Evolutionary conservation across 2,797 vertebrate genomes (phyloP).

Genomic region (Tadarida brasiliensis): DNA sequence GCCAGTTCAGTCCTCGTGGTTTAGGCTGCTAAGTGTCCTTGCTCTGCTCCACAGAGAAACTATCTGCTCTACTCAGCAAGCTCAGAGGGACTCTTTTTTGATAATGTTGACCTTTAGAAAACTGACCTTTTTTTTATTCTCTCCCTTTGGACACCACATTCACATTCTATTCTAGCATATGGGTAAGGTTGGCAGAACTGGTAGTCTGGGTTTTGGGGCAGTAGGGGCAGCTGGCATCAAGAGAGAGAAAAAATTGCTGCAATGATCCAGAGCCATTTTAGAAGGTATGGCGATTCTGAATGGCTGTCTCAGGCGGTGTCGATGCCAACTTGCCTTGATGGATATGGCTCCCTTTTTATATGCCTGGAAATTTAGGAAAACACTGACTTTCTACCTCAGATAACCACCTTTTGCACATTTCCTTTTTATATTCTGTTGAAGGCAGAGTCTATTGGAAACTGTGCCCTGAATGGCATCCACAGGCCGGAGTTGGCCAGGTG

Average conservation of each 20-base stretch:
- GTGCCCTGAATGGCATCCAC: background rate
- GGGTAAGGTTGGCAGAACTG: background rate
- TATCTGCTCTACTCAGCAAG: background rate
- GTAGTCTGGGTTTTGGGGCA: background rate
- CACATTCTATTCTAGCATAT: background rate
- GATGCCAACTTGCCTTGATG: background rate
- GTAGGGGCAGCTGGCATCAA: background rate
- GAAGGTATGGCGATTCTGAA: background rate
- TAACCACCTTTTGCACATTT: background rate
- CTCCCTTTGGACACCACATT: background rate
- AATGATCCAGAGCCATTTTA: background rate
- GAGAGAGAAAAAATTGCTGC: background rate
- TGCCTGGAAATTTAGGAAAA: slow-evolving; percentile 13
- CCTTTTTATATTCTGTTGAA: background rate
- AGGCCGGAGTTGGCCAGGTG: background rate
- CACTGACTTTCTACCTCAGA: background rate
- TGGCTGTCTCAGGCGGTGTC: background rate
- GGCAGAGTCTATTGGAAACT: background rate
- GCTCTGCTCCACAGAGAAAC: background rate
- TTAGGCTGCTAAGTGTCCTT: background rate
- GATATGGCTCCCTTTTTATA: background rate
- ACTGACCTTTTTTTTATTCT: background rate
- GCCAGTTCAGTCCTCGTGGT: background rate
- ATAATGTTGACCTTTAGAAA: background rate
- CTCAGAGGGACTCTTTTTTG: background rate